Base-by-base conservation (phyloP, 2,113 vertebrate genomes). In the Antigone vipio region DNA sequence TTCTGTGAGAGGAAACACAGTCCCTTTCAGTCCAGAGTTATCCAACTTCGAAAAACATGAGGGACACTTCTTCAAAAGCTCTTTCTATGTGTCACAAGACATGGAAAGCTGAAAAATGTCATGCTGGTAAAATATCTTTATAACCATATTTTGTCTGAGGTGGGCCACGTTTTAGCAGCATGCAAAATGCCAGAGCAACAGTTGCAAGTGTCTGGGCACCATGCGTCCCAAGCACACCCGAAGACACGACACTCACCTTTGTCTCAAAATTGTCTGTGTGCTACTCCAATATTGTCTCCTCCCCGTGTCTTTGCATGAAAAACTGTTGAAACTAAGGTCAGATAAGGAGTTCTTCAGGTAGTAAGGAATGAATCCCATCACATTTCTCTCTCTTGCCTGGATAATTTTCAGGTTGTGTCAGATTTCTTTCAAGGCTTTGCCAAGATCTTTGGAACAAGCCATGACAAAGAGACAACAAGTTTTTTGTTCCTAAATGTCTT, bases 1-100 rank as follows among this genome's bases (percentile, higher is more conserved):
- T 85, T 78, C 29, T 4, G 1, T 5, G 15, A 64, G 23, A 15
- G 13, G 6, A 67, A 60, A 60, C 5, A 1, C 2, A 1, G 16
- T 62, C 23, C 50, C 55, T 82, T 74, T 85, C 49, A 16, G 29
- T 34, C 38, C 16, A 71, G 49, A 73, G 56, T 58, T 78, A 45
- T 50, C 16, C 11, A 63, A 8, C 27, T 66, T 32, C 5, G 35
- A 63, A 93, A 75, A 92, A 35, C 47, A 45, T 0, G 1, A 71
- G 27, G 19, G 11, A 38, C 29, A 49, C 69, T 62, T 62, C 23
- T 35, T 94, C 68, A 58, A 66, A 93, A 89, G 11, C 19, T 66
- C 30, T 79, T 75, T 66, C 29, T 53, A 18, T 34, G 24, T 77
- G 56, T 66, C 52, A 45, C 11, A 71, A 85, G 14, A 50, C 19